A percentile compares a stretch with the other conserved stretches of the same genome.
phyloP scores from a whole-genome alignment of 2,888 invertebrate species.

The Sabatieria punctata region DNA sequence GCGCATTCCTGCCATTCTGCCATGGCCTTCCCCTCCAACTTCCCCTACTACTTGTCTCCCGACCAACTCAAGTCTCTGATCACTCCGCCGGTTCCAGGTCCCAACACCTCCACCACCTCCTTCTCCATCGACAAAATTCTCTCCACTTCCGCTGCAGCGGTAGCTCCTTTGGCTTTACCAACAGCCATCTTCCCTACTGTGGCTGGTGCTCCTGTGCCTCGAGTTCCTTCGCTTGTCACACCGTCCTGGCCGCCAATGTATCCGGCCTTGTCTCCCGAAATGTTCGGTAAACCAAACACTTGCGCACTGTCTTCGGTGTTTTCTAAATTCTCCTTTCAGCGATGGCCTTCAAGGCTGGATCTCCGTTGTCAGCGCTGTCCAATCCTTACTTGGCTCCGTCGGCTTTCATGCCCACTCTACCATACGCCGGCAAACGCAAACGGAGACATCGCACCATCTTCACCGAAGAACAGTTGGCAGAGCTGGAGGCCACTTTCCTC shows the following conservation, averaged over 20 bases:
- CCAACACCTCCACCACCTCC: slow-evolving; percentile 1
- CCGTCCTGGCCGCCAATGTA: neutral
- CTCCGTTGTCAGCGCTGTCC: slow-evolving; percentile 13
- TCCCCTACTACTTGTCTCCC: no score
- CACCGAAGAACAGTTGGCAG: slow-evolving; percentile 73
- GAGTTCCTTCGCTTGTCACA: neutral
- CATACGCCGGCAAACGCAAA: slow-evolving; percentile 55
- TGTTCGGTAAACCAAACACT: no score
- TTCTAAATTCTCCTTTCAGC: no score
- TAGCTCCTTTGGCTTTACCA: neutral
- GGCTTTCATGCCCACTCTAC: slow-evolving; percentile 19
- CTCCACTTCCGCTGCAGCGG: neutral
- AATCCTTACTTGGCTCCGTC: slow-evolving; percentile 18
- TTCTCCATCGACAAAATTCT: slow-evolving; percentile 12
- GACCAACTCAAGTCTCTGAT: no score
- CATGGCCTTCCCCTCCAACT: no score
- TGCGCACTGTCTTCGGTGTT: no score
- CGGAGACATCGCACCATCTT: slow-evolving; percentile 93
- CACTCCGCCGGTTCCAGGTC: no score
- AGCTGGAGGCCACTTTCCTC: slow-evolving; percentile 38
- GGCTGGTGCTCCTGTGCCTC: no score
- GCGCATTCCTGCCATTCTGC: no score
- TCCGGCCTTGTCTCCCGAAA: neutral
- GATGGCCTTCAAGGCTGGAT: slow-evolving; percentile 12
- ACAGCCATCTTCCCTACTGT: neutral